Evolutionary conservation across 2,113 vertebrate genomes (phyloP).

Genomic region (Casuarius casuarius): DNA sequence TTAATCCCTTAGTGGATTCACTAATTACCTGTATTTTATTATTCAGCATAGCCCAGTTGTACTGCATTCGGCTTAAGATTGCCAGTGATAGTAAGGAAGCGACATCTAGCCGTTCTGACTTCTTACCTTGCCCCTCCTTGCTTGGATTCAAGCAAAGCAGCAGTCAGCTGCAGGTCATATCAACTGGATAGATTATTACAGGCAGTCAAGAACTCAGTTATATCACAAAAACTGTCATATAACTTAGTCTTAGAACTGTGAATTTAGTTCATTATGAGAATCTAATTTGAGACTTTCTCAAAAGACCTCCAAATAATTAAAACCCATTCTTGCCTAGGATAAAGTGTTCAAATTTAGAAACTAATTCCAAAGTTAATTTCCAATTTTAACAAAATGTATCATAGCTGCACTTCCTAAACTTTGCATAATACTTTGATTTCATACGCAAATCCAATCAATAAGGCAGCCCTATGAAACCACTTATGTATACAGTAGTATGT

Average conservation of each 20-base stretch:
- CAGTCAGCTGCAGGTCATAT: background rate
- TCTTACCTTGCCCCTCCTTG: background rate
- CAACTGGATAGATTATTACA: background rate
- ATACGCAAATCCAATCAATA: slow-evolving; percentile 24
- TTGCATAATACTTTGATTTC: slow-evolving; percentile 26
- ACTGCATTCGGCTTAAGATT: slow-evolving; percentile 15
- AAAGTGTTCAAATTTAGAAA: slow-evolving; percentile 35
- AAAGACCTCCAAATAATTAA: slow-evolving; percentile 32
- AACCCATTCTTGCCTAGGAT: background rate
- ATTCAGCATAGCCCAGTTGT: background rate
- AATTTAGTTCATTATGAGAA: no score
- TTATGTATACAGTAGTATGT: background rate
- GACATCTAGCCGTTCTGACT: background rate
- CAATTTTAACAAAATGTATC: slow-evolving; percentile 11
- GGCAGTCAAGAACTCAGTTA: background rate
- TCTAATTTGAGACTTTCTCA: slow-evolving; percentile 10
- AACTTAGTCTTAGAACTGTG: no score
- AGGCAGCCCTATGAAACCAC: background rate
- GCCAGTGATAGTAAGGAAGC: background rate
- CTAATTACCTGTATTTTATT: slow-evolving; percentile 52
- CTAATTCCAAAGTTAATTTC: slow-evolving; percentile 42
- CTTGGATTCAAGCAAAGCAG: background rate
- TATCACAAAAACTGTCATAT: background rate
- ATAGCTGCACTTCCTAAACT: background rate
- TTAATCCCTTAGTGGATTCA: slow-evolving; percentile 39